A percentile compares a stretch with the other conserved stretches of the same genome.
phyloP scores from a whole-genome alignment of 2,113 vertebrate species.

The Passer domesticus region DNA sequence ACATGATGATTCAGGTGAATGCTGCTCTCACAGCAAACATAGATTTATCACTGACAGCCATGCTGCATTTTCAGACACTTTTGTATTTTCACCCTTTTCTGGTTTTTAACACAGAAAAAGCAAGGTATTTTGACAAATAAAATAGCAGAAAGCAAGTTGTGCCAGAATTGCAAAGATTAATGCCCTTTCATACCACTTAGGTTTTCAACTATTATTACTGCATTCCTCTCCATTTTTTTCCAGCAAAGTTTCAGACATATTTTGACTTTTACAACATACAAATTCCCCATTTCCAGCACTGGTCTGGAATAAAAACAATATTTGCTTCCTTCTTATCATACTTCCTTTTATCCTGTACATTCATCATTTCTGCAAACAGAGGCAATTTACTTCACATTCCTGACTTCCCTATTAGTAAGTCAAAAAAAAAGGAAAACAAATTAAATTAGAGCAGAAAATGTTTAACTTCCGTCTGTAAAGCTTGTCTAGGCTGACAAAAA shows the following conservation, averaged over 20 bases:
- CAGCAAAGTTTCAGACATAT: neutral
- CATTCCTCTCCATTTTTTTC: neutral
- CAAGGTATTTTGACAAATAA: neutral
- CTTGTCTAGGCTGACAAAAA: neutral
- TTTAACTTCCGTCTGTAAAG: neutral
- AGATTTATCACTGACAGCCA: neutral
- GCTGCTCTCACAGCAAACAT: neutral
- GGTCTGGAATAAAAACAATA: neutral
- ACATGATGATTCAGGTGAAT: neutral
- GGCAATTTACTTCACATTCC: neutral
- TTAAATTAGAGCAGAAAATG: neutral
- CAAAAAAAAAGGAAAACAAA: neutral
- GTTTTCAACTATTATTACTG: neutral
- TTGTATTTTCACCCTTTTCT: neutral
- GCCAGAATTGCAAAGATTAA: constrained; percentile 14
- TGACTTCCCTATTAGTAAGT: neutral
- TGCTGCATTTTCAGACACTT: neutral
- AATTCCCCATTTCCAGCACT: neutral
- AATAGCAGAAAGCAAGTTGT: neutral
- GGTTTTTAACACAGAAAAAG: neutral
- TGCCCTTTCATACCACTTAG: neutral
- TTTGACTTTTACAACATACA: constrained; percentile 1
- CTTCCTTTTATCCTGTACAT: neutral
- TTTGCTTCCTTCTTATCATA: constrained; percentile 5
- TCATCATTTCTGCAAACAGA: neutral